Conservation (phyloP, 2,797 vertebrate species). For the Typhlichthys subterraneus region DNA sequence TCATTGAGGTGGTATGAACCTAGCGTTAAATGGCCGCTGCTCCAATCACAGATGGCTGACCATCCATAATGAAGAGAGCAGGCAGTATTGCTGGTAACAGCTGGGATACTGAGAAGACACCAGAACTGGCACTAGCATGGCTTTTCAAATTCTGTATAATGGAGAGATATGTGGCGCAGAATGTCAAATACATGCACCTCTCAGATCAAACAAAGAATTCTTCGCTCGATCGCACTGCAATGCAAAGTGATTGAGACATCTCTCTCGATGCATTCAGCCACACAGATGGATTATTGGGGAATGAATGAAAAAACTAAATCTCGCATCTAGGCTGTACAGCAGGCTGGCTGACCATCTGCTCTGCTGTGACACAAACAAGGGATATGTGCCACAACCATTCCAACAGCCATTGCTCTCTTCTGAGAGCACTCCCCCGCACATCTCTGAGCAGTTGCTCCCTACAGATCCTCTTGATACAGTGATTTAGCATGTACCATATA, state of each 20-base stretch:
- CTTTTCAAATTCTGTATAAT: slow-evolving; percentile 2
- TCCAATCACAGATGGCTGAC: too few relatives aligned
- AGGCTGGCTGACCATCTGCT: slow-evolving; percentile 76
- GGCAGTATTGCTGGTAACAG: too few relatives aligned
- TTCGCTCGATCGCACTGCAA: background rate
- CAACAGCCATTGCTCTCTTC: slow-evolving; percentile 34
- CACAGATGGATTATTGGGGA: slow-evolving; percentile 56
- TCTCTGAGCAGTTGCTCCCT: slow-evolving; percentile 41
- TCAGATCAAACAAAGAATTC: background rate
- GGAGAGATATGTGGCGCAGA: background rate
- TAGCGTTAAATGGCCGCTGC: too few relatives aligned
- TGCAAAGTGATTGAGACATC: slow-evolving; percentile 3
- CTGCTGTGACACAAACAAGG: slow-evolving; percentile 66
- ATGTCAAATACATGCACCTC: slow-evolving; percentile 10
- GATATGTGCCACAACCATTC: slow-evolving; percentile 50
- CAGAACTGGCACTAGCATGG: background rate
- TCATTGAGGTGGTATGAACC: too few relatives aligned
- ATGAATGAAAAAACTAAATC: slow-evolving; percentile 59
- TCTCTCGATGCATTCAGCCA: slow-evolving; percentile 36
- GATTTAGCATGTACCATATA: too few relatives aligned
- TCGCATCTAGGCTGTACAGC: slow-evolving; percentile 66
- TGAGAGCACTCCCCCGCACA: slow-evolving; percentile 57
- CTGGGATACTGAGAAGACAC: too few relatives aligned
- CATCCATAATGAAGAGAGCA: too few relatives aligned
- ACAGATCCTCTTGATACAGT: slow-evolving; percentile 36